Conservation (phyloP, 2,113 vertebrate species). For the Cyphomyrus plagiostoma region DNA sequence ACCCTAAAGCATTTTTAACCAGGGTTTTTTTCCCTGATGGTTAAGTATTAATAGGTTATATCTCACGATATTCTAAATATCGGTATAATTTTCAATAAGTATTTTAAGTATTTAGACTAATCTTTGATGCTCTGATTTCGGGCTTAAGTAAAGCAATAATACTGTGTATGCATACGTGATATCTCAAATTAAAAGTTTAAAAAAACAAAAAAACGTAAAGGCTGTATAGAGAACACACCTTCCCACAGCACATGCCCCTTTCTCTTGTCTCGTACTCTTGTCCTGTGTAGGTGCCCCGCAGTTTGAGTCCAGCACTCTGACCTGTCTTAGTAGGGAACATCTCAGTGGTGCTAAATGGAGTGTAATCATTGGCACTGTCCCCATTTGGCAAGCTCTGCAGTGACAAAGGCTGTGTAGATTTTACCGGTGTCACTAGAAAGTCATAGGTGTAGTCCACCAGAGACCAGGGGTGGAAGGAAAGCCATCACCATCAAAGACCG, state of each 20-base stretch:
- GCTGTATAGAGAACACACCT: background rate
- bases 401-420: background rate
- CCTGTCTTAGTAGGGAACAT: background rate
- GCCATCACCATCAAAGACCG: background rate
- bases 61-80: background rate
- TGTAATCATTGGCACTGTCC: conserved; percentile 3
- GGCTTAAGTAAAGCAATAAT: background rate
- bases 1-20: background rate
- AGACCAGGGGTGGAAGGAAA: background rate
- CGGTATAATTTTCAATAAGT: background rate
- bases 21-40: background rate
- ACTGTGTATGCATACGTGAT: background rate
- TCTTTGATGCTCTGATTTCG: background rate
- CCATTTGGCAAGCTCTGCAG: background rate
- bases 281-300: background rate
- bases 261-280: background rate
- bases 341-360: background rate
- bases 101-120: background rate
- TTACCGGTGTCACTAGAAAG: background rate
- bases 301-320: background rate
- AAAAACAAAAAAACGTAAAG: background rate
- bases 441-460: background rate
- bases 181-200: background rate
- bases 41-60: background rate
- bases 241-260: background rate